phyloP scores from a whole-genome alignment of 2,113 vertebrate species.

The Sula dactylatra region DNA sequence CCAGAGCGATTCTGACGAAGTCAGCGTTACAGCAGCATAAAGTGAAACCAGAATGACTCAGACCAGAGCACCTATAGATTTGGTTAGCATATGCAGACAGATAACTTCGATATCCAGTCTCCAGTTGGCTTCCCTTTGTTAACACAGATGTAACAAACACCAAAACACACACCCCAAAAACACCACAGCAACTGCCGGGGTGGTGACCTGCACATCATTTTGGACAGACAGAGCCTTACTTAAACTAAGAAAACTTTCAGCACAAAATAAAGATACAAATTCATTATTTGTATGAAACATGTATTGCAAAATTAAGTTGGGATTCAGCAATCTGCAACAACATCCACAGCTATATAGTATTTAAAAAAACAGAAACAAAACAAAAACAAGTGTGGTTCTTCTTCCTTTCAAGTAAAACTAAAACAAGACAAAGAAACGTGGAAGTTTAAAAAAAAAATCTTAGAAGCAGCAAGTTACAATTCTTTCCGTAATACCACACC shows the following conservation, averaged over 20 bases:
- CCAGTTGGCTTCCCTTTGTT: neutral
- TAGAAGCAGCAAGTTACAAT: slow-evolving; percentile 68
- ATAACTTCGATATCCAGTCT: neutral
- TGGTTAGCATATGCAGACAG: neutral
- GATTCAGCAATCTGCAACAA: slow-evolving; percentile 61
- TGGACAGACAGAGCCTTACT: neutral
- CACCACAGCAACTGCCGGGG: neutral
- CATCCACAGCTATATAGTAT: slow-evolving; percentile 57
- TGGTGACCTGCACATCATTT: neutral
- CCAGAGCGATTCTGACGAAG: neutral
- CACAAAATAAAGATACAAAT: slow-evolving; percentile 51
- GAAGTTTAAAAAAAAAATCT: slow-evolving; percentile 47
- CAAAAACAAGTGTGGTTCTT: slow-evolving; percentile 53
- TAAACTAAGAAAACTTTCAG: slow-evolving; percentile 25
- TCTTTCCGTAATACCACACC: slow-evolving; percentile 62
- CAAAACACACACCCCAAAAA: neutral
- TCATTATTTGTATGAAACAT: slow-evolving; percentile 60
- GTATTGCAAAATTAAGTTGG: slow-evolving; percentile 47
- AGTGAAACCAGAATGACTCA: neutral
- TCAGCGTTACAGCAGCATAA: neutral
- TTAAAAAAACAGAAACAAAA: slow-evolving; percentile 43
- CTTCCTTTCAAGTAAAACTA: slow-evolving; percentile 77
- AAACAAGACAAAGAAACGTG: slow-evolving; percentile 49
- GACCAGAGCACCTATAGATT: neutral
- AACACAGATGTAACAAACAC: neutral